These are phyloP conservation scores for Musca vetustissima DNA, from an alignment of 1,140 invertebrate species.

Conservation along the genomic window DNA sequence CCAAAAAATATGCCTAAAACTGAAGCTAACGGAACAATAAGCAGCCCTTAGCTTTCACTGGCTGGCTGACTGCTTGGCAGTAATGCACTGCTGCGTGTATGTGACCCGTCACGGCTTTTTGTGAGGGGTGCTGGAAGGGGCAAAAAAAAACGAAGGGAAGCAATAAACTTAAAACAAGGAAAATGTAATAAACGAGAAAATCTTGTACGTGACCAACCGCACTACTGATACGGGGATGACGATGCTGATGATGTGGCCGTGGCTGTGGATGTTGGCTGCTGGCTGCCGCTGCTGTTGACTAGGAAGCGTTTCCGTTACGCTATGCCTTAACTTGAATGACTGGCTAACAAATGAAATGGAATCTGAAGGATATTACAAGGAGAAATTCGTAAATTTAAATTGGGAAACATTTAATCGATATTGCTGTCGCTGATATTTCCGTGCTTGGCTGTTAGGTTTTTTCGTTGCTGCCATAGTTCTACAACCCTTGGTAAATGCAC, in stretches of 20 bases:
- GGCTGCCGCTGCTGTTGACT: neutral
- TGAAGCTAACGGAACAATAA: too few relatives aligned
- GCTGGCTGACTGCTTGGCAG: neutral
- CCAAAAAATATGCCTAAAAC: neutral
- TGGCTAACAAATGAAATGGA: neutral
- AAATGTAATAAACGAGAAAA: slow-evolving; percentile 57
- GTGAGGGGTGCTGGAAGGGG: neutral
- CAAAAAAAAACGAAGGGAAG: neutral
- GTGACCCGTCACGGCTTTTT: too few relatives aligned
- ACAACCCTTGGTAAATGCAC: slow-evolving; percentile 1
- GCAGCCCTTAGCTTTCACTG: slow-evolving; percentile 2
- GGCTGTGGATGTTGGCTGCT: neutral
- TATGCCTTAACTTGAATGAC: neutral
- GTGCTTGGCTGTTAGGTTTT: slow-evolving; percentile 1
- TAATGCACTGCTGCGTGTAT: neutral
- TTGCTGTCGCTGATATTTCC: neutral
- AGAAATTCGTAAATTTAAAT: slow-evolving; percentile 17
- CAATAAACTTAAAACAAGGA: slow-evolving; percentile 29
- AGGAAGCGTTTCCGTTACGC: neutral
- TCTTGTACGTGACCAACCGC: slow-evolving; percentile 56
- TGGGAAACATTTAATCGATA: slow-evolving; percentile 27
- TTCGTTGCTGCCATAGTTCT: neutral
- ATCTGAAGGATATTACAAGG: neutral
- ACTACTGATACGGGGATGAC: slow-evolving; percentile 34
- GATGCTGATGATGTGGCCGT: neutral